A percentile compares a stretch with the other conserved stretches of the same genome.
phyloP scores from a whole-genome alignment of 2,888 invertebrate genomes.

The Caenorhabditis sinica region DNA sequence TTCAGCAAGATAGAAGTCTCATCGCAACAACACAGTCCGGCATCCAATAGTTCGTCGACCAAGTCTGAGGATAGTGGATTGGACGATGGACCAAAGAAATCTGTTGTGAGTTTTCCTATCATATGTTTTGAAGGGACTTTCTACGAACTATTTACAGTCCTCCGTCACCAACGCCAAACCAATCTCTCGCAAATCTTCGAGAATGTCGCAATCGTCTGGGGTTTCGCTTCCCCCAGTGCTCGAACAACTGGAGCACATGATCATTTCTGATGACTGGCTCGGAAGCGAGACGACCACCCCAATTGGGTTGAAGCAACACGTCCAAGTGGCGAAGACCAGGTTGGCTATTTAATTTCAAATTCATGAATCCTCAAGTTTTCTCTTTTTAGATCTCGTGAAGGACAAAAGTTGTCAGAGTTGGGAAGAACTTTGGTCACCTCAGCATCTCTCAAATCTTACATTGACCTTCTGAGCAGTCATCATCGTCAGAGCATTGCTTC shows the following conservation, averaged over 20 bases:
- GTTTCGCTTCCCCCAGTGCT: slow-evolving; percentile 73
- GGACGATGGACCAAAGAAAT: slow-evolving; percentile 69
- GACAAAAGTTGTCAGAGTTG: slow-evolving; percentile 77
- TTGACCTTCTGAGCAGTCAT: slow-evolving; percentile 76
- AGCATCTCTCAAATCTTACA: slow-evolving; percentile 78
- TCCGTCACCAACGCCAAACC: slow-evolving; percentile 64
- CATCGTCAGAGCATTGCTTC: slow-evolving; percentile 78
- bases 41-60: slow-evolving; percentile 71
- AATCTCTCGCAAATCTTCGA: slow-evolving; percentile 67
- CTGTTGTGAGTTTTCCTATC: slow-evolving; percentile 50
- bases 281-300: slow-evolving; percentile 63
- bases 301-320: slow-evolving; percentile 60
- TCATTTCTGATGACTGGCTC: slow-evolving; percentile 78
- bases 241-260: slow-evolving; percentile 79
- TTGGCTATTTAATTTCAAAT: slow-evolving; percentile 36
- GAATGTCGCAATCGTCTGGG: slow-evolving; percentile 69
- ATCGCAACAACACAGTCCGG: slow-evolving; percentile 72
- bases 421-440: slow-evolving; percentile 78
- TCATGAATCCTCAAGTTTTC: slow-evolving; percentile 9
- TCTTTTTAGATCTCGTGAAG: slow-evolving; percentile 67
- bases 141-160: slow-evolving; percentile 15
- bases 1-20: slow-evolving; percentile 68
- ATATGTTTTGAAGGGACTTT: background rate
- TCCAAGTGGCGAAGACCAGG: slow-evolving; percentile 70
- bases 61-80: slow-evolving; percentile 74